Evolutionary conservation across 2,888 invertebrate species (phyloP).

Genomic region (Caenorhabditis sulstoni): DNA sequence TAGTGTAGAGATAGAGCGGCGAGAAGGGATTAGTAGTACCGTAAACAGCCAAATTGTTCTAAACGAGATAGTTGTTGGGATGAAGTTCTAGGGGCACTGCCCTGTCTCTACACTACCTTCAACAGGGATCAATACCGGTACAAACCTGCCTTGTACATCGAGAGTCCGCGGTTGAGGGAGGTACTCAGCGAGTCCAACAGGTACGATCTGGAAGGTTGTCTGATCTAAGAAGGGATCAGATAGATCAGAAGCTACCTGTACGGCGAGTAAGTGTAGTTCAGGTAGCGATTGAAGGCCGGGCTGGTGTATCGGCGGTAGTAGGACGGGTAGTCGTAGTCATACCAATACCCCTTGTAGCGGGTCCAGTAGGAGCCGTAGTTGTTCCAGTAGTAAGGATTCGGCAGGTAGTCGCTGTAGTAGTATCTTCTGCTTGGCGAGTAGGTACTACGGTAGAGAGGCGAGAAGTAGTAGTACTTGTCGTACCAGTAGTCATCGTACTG

Average conservation of each 20-base stretch:
- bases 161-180: slow-evolving; percentile 67
- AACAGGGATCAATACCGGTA: slow-evolving; percentile 54
- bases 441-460: slow-evolving; percentile 71
- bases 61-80: slow-evolving; percentile 14
- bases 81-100: slow-evolving; percentile 27
- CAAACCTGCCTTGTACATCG: slow-evolving; percentile 73
- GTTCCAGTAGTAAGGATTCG: slow-evolving; percentile 77
- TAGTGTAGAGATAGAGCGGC: slow-evolving; percentile 67
- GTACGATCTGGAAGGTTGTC: slow-evolving; percentile 63
- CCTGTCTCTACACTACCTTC: slow-evolving; percentile 57
- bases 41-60: slow-evolving; percentile 64
- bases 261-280: slow-evolving; percentile 69
- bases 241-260: slow-evolving; percentile 58
- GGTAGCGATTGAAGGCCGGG: slow-evolving; percentile 65
- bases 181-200: slow-evolving; percentile 68
- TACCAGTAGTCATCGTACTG: slow-evolving; percentile 77
- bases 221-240: too few relatives aligned
- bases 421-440: slow-evolving; percentile 61
- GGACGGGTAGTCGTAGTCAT: slow-evolving; percentile 76
- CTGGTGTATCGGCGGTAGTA: slow-evolving; percentile 72
- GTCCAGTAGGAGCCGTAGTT: slow-evolving; percentile 74
- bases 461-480: slow-evolving; percentile 78
- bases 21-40: slow-evolving; percentile 71
- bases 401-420: slow-evolving; percentile 72
- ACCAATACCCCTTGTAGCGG: slow-evolving; percentile 78